Evolutionary conservation across 1,140 invertebrate genomes (phyloP).

Genomic region (Dolichoris vasculosae): DNA sequence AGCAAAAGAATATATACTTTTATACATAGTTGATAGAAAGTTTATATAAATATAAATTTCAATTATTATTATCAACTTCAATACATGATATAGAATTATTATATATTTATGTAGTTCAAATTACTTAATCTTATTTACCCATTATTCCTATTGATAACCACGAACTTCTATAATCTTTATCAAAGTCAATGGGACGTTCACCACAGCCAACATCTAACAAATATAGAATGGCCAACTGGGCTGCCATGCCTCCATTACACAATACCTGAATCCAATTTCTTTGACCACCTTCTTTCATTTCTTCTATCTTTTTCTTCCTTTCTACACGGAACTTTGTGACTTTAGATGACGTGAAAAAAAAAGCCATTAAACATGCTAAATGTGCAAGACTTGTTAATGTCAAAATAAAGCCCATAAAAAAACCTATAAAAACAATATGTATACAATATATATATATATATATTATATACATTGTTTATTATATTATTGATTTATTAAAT

Average conservation of each 20-base stretch:
- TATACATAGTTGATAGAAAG: too few relatives aligned
- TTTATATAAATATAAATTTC: too few relatives aligned
- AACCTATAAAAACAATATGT: slow-evolving; percentile 71
- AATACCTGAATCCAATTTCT: slow-evolving; percentile 94
- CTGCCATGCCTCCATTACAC: slow-evolving; percentile 91
- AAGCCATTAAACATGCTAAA: slow-evolving; percentile 82
- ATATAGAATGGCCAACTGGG: slow-evolving; percentile 85
- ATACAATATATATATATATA: slow-evolving; percentile 35
- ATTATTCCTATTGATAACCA: slow-evolving; percentile 88
- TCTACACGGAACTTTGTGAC: slow-evolving; percentile 85
- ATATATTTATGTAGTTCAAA: not conserved
- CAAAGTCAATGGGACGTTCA: slow-evolving; percentile 88
- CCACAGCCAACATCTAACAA: slow-evolving; percentile 86
- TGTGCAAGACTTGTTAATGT: slow-evolving; percentile 88
- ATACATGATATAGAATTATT: too few relatives aligned
- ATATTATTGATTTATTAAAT: not conserved
- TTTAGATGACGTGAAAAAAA: slow-evolving; percentile 88
- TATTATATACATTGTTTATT: slow-evolving; percentile 5
- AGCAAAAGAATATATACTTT: too few relatives aligned
- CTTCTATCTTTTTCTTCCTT: slow-evolving; percentile 85
- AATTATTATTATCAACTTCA: too few relatives aligned
- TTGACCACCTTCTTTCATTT: slow-evolving; percentile 91
- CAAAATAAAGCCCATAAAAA: slow-evolving; percentile 86
- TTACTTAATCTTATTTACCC: slow-evolving; percentile 72
- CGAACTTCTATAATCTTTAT: slow-evolving; percentile 83